Base-by-base conservation (phyloP, 2,888 invertebrate genomes). In the Andrena hattorfiana region DNA sequence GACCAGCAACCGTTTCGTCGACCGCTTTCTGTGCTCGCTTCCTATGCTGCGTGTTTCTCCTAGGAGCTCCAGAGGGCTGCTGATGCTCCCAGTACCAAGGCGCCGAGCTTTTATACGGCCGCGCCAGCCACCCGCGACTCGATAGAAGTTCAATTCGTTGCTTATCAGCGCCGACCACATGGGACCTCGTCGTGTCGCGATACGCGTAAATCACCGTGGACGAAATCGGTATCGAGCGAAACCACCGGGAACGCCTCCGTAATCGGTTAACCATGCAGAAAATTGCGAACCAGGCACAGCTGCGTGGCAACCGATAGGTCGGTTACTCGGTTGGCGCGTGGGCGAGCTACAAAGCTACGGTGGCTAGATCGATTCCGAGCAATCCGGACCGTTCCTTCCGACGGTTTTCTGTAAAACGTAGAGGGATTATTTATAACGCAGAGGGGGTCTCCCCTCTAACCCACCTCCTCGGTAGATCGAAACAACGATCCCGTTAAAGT, bases 151-250 rank as follows among this genome's bases (percentile, higher is more conserved):
- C 93, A 93, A 94, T 94, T 88, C 89, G 62, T 86, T 73, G 91
- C 91, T 93, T 94, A 94, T 94, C 93, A 93, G 92, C 89, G 70
- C 56, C 84, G 76, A 87, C 92, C 94, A 94, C 90, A 93, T 94
- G 94, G 92, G 93, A 83, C 91, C 87, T 86, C 84, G 79, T 42
- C 10, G 0, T 81, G 71, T 88, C 71, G 76, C 87, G 85, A 81
- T 35, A 85, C 84, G 89, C 83, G 86, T 89, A 91, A 90, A 91
- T 85, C 78, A 81, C 81, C 75, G 73, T 71, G 87, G 76, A 81
- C 23, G 74, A 84, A 84, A 83, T 81, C 74, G 72, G 85, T 83
- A 83, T 78, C 69, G 83, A 74, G 80, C 66, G 80, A 81, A 88
- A 89, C 88, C 89, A 88, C 89, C 81, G 87, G 87, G 85, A 89